phyloP scores from a whole-genome alignment of 1,140 invertebrate species.

The Apis mellifera region Amel_HAv3.1 CM009941.2:10220001-10220500 shows the following conservation, averaged over 20 bases:
- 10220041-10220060: neutral
- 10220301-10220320: constrained; percentile 11
- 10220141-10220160: neutral
- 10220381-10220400: constrained; percentile 71
- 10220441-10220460: constrained; percentile 21
- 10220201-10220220: constrained; percentile 25
- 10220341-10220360: constrained; percentile 67
- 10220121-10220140: neutral
- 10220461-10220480: constrained; percentile 29
- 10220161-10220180: neutral
- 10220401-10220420: neutral
- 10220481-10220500: constrained; percentile 33
- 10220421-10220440: constrained; percentile 21
- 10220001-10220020: constrained; percentile 18
- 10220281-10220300: constrained; percentile 10
- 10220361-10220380: constrained; percentile 69
- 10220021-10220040: neutral
- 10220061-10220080: neutral
- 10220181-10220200: constrained; percentile 31
- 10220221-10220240: constrained; percentile 50
- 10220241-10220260: constrained; percentile 55
- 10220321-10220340: constrained; percentile 23
- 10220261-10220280: constrained; percentile 38
- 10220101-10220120: neutral
- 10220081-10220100: neutral